Percentiles rank a stretch among this genome's conserved stretches.
These are phyloP conservation scores for Holacanthus passer DNA, from an alignment of 2,113 vertebrate genomes.

Conservation along the genomic window DNA sequence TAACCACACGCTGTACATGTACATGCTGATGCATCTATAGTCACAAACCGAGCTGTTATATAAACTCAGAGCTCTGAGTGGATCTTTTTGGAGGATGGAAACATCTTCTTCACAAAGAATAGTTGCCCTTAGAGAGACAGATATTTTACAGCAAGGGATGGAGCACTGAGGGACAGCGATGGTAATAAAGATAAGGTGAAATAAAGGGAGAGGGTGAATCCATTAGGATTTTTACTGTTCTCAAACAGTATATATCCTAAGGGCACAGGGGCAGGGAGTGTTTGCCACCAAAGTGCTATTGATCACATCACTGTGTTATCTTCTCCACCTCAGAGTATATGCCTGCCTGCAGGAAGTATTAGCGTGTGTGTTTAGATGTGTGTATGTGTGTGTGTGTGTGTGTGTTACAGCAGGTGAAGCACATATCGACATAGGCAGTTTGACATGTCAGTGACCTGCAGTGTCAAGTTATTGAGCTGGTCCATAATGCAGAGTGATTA, in stretches of 20 bases:
- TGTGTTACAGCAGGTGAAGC: constrained; percentile 5
- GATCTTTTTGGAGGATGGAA: constrained; percentile 26
- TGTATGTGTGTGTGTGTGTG: constrained; percentile 20
- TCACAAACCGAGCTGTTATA: constrained; percentile 20
- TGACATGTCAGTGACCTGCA: constrained; percentile 62
- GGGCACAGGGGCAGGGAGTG: constrained; percentile 48
- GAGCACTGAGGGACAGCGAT: constrained; percentile 27
- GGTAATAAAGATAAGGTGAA: constrained; percentile 60
- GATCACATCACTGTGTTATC: constrained; percentile 74
- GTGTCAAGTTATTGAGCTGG: constrained; percentile 65
- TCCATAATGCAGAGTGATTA: constrained; percentile 72
- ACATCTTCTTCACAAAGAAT: constrained; percentile 29
- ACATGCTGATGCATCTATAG: constrained; percentile 30
- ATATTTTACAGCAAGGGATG: constrained; percentile 45
- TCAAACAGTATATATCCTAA: constrained; percentile 63
- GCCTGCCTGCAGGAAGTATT: constrained; percentile 44
- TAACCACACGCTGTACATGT: constrained; percentile 11
- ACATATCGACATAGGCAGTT: constrained; percentile 49
- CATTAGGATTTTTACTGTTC: constrained; percentile 66
- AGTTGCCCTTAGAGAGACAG: constrained; percentile 23
- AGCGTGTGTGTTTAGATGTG: constrained; percentile 11
- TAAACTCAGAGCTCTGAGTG: constrained; percentile 30
- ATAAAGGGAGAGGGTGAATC: constrained; percentile 49
- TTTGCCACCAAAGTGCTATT: constrained; percentile 72
- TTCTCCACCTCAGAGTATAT: constrained; percentile 56